These are phyloP conservation scores for Crypturellus undulatus DNA, from an alignment of 2,113 vertebrate species.

Conservation along the genomic window DNA sequence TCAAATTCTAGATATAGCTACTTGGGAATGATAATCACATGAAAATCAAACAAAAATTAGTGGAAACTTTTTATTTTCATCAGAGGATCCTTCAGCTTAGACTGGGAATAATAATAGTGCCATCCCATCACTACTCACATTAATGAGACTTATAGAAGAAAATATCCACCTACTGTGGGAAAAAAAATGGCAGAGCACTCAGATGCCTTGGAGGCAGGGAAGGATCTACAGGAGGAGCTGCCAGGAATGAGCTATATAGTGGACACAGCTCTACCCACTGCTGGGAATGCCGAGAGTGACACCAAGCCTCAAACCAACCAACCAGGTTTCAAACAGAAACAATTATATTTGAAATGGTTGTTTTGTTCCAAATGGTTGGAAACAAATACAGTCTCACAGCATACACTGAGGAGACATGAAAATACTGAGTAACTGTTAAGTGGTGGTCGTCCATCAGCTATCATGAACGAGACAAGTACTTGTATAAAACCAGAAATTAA, in stretches of 20 bases:
- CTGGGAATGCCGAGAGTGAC: not conserved
- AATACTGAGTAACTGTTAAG: not conserved
- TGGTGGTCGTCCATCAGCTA: not conserved
- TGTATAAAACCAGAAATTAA: not conserved
- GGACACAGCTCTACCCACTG: not conserved
- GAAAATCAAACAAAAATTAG: not conserved
- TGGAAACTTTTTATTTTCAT: not conserved
- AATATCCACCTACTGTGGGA: not conserved
- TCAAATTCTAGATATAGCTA: not conserved
- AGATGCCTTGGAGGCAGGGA: not conserved
- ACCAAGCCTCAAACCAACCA: no score
- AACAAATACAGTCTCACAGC: not conserved
- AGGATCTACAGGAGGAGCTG: not conserved
- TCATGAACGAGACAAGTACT: accelerated
- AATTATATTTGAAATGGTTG: no score
- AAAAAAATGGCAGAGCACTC: not conserved
- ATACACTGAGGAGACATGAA: not conserved
- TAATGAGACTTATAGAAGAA: not conserved
- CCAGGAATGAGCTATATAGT: not conserved
- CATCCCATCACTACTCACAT: not conserved
- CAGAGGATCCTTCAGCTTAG: not conserved
- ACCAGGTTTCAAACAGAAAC: no score
- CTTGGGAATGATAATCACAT: no score
- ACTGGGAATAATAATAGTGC: not conserved
- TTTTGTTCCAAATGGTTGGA: no score